Base-by-base conservation (phyloP, 2,888 invertebrate species). In the Protodeltote pygarga region DNA sequence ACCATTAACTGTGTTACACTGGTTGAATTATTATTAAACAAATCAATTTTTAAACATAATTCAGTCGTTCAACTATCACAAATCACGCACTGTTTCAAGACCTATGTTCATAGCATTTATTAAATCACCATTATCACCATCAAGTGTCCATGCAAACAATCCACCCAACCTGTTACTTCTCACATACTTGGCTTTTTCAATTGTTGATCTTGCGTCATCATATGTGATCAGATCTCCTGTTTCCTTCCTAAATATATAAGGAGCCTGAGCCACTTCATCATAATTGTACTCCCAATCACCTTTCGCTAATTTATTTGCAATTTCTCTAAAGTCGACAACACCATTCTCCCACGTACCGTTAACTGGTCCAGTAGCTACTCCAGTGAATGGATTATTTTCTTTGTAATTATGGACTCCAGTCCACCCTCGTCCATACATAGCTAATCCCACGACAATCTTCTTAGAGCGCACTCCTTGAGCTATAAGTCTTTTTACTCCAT, bases 261-360 rank as follows among this genome's bases (percentile, higher is more conserved):
- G 88, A 0, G 91, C 92, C 53, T 92, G 86, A 1, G 92, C 92
- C 1, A 88, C 84, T 8, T 79, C 86, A 31, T 92, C 92, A 14
- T 91, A 92, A 24, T 83, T 83, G 57, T 91, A 92, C 50, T 91
- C 87, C 91, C 91, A 92, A 55, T 89, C 83, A 0, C 88, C 88
- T 44, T 76, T 72, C 5, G 89, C 87, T 3, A 92, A 85, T 39
- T 86, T 90, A 1, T 75, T 87, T 0, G 89, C 91, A 1, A 92
- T 88, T 39, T 89, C 89, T 54, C 92, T 85, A 47, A 91, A 92
- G 53, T 92, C 92, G 0, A 92, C 91, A 0, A 92, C 92, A 5
- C 92, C 92, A 3, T 92, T 92, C 47, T 92, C 92, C 92, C 92
- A 92, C 0, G 91, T 88, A 1, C 92, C 92, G 51, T 92, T 92